Conservation (phyloP, 2,113 vertebrate species). For the Probosciger aterrimus region DNA sequence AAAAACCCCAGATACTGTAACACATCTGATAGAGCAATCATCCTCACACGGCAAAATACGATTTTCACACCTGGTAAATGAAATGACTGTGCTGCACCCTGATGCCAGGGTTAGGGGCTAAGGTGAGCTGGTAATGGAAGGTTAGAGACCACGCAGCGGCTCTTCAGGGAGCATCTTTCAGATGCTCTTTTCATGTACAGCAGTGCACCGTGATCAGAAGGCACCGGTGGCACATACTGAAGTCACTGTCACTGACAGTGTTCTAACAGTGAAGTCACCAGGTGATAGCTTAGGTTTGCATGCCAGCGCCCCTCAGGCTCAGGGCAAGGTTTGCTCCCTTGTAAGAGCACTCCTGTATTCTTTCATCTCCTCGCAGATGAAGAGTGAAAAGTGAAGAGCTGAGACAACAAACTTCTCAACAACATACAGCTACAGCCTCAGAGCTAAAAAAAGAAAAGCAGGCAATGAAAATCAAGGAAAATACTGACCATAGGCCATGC, state of each 20-base stretch:
- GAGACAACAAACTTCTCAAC: background rate
- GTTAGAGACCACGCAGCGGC: slow-evolving; percentile 59
- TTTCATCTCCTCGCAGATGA: background rate
- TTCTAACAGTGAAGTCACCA: background rate
- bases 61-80: slow-evolving; percentile 75
- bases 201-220: slow-evolving; percentile 44
- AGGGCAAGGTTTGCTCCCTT: background rate
- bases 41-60: slow-evolving; percentile 64
- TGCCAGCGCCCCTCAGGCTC: background rate
- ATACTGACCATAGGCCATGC: background rate
- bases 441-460: background rate
- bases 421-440: background rate
- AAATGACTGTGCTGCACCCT: slow-evolving; percentile 63
- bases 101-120: slow-evolving; percentile 61
- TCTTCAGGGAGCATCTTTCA: slow-evolving; percentile 68
- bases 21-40: slow-evolving; percentile 48
- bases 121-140: slow-evolving; percentile 74
- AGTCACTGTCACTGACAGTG: slow-evolving; percentile 34
- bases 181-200: slow-evolving; percentile 62
- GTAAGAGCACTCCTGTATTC: background rate
- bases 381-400: background rate
- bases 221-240: slow-evolving; percentile 11
- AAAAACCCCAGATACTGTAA: background rate
- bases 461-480: background rate
- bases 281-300: background rate